Percentiles rank a stretch among this genome's conserved stretches.
Evolutionary conservation across 2,888 invertebrate genomes (phyloP).

Genomic region (Aphodius sticticus): DNA sequence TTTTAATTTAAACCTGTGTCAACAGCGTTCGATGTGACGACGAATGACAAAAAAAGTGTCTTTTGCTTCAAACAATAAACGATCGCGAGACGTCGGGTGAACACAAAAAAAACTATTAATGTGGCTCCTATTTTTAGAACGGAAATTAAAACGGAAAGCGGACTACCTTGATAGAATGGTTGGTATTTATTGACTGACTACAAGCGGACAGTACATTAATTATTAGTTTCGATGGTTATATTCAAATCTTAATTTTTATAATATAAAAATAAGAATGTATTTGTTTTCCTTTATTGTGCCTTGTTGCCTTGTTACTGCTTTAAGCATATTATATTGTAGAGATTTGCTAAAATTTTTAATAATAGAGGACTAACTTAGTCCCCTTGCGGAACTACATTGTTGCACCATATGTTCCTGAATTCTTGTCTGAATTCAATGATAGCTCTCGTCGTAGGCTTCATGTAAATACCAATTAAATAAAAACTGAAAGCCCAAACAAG

Average conservation of each 20-base stretch:
- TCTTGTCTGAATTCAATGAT: too few relatives aligned
- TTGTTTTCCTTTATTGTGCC: too few relatives aligned
- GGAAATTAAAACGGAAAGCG: slow-evolving; percentile 4
- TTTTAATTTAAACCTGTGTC: slow-evolving; percentile 4
- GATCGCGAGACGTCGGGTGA: neutral
- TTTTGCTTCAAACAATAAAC: neutral
- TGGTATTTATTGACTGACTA: neutral
- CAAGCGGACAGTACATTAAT: neutral
- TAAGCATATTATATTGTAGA: too few relatives aligned
- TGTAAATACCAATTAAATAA: too few relatives aligned
- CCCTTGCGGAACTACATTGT: too few relatives aligned
- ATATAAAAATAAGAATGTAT: too few relatives aligned
- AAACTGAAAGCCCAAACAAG: too few relatives aligned
- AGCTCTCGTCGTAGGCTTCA: too few relatives aligned
- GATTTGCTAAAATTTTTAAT: too few relatives aligned
- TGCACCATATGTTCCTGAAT: too few relatives aligned
- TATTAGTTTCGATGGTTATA: neutral
- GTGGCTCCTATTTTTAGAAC: neutral
- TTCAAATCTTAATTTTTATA: neutral
- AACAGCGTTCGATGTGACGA: neutral
- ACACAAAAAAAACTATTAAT: neutral
- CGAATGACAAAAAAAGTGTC: neutral
- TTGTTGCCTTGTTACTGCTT: too few relatives aligned
- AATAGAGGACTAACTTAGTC: too few relatives aligned
- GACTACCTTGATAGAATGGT: neutral